Evolutionary conservation across 1,140 invertebrate species (phyloP), one percentile per base, ranked within the genome.

Genomic region (Drusus annulatus): DNA sequence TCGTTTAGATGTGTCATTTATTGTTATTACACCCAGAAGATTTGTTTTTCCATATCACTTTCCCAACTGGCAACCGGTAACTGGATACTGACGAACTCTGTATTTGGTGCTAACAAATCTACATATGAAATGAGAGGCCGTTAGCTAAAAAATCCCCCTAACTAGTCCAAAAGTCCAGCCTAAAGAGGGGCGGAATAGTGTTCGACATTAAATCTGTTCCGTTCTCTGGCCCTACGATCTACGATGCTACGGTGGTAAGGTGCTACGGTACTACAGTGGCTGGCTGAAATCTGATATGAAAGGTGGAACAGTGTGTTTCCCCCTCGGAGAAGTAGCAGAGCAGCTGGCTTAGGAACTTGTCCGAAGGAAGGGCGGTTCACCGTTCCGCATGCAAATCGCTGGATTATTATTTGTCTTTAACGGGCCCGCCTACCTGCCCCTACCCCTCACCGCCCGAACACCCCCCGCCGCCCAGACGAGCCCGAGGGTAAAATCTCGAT

Each of bases 371-470:
- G 51, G 71, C 51, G 71, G 71, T 21, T 16, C 71, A 56, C 19
- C 71, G 71, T 74, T 54, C 23, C 52, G 52, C 71, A 74, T 74
- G 71, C 71, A 74, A 74, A 74, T 74, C 71, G 71, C 50, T 31
- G 71, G 71, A 74, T 74, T 74, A 74, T 74, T 74, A 74, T 74
- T 74, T 74, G 71, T 56, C 71, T 56, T 74, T 56, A 56, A 28
- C 52, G 71, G 52, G 23, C 23, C 52, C 71, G 71, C 56, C 17
- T 19, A n/a, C n/a, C 17, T 23, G 17, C 23, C 7, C 19, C 56
- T 65, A 16, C 21, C 3, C 25, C 10, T 15, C 10, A 25, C n/a
- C 21, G 1, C 2, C 25, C 1, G 6, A 1, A 1, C 25, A 13
- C 3, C 62, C 62, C 23, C 3, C 60, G 19, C 56, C 56, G 19